Evolutionary conservation across 2,797 vertebrate genomes (phyloP), one percentile per base, ranked within the genome.

Genomic region (Artibeus lituratus): DNA sequence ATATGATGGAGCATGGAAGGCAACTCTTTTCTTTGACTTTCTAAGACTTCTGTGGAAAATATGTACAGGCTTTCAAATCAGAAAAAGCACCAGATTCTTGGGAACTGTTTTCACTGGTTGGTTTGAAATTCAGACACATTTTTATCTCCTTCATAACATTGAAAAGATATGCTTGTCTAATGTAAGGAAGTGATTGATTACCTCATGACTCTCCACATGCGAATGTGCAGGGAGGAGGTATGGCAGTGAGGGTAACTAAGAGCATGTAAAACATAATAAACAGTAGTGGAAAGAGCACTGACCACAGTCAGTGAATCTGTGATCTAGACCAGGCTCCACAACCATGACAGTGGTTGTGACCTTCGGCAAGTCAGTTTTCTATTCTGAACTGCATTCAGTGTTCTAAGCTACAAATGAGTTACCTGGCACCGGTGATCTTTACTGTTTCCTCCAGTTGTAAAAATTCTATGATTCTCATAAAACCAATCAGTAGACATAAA

Each of bases 71-170:
- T 93, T 88, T 92, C 69, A 94, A 95, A 62, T 39, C 80, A 84
- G 19, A 16, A 57, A 57, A 96, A 94, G 78, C 69, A 83, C 74
- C 80, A 77, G 53, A 88, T 78, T 72, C 59, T 84, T 35, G 57
- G 74, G 37, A 95, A 94, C 91, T 47, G 62, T 77, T 93, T 95
- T 82, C 26, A 69, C 37, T 49, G 26, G 22, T 69, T 72, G 76
- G 55, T 72, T 85, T 92, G 37, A 74, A 91, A 85, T 87, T 82
- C 37, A 10, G 29, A 62, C 53, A 77, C 53, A 47, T 95, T 91
- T 93, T 95, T 47, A 86, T 73, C 42, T 62, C 69, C 53, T 93
- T 90, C 29, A 49, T 88, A 65, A 90, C 91, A 42, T 6, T 76
- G 51, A 87, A 91, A 87, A 65, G 9, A 32, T 78, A 44, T 32